phyloP scores from a whole-genome alignment of 2,797 vertebrate genomes.

The Prunella strophiata region DNA sequence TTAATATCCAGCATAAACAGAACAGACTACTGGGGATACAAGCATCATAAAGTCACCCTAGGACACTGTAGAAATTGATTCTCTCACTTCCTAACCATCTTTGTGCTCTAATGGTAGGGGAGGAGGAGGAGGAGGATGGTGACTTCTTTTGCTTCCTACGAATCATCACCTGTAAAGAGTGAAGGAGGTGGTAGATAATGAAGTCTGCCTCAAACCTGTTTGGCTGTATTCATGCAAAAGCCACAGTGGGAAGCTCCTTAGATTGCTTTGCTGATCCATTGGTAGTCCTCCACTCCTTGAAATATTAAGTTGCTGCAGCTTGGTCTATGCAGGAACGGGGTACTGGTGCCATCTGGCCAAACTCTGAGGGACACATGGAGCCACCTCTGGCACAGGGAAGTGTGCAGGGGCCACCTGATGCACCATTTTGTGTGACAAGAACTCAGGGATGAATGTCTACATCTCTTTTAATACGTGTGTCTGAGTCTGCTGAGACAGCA shows the following conservation, averaged over 20 bases:
- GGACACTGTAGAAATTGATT: not conserved
- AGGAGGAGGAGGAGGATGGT: not conserved
- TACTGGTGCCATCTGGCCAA: not conserved
- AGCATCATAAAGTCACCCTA: not conserved
- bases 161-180: not conserved
- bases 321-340: accelerated
- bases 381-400: not conserved
- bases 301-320: not conserved
- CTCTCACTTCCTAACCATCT: not conserved
- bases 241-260: not conserved
- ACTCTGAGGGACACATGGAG: not conserved
- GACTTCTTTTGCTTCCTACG: not conserved
- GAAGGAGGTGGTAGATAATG: not conserved
- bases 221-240: not conserved
- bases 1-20: not conserved
- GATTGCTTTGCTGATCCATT: not conserved
- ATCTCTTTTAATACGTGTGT: not conserved
- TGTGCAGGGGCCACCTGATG: not conserved
- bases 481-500: not conserved
- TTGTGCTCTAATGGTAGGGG: not conserved
- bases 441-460: accelerated
- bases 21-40: not conserved
- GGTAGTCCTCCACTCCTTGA: not conserved
- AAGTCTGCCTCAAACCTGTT: not conserved
- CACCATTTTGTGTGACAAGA: not conserved